Conservation (phyloP, 2,113 vertebrate species). For the Burhinus bistriatus region DNA sequence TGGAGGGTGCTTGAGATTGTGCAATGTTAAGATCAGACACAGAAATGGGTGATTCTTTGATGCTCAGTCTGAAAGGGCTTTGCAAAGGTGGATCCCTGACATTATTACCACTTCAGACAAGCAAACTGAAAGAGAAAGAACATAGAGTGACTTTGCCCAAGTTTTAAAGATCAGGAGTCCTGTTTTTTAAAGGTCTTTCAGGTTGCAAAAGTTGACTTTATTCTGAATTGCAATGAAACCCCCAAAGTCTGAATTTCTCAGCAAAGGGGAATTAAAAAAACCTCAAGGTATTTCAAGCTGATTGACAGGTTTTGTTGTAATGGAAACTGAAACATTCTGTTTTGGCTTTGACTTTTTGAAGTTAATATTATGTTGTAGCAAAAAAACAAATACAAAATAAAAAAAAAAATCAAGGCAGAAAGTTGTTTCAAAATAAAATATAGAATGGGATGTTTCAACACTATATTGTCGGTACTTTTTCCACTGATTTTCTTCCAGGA, state of each 20-base stretch:
- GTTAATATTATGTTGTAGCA: not conserved
- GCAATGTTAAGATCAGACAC: not conserved
- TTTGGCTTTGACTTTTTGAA: slow-evolving; percentile 2
- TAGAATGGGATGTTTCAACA: not conserved
- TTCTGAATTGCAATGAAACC: not conserved
- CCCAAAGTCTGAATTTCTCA: not conserved
- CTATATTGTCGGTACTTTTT: not conserved
- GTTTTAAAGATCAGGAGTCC: not conserved
- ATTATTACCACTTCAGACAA: not conserved
- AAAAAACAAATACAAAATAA: not conserved
- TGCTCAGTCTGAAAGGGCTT: not conserved
- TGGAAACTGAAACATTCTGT: not conserved
- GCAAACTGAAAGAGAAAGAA: not conserved
- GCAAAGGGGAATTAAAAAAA: not conserved
- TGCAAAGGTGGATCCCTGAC: not conserved
- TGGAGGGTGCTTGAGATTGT: not conserved
- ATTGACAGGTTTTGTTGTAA: slow-evolving; percentile 23
- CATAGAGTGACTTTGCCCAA: not conserved
- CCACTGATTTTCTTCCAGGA: not conserved
- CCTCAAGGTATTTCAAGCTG: not conserved
- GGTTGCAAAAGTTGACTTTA: not conserved
- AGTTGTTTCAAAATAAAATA: slow-evolving; percentile 14
- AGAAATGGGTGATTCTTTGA: not conserved
- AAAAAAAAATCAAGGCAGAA: not conserved
- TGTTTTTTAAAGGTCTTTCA: not conserved